phyloP scores from a whole-genome alignment of 2,113 vertebrate species.

The Elephantulus edwardii region DNA sequence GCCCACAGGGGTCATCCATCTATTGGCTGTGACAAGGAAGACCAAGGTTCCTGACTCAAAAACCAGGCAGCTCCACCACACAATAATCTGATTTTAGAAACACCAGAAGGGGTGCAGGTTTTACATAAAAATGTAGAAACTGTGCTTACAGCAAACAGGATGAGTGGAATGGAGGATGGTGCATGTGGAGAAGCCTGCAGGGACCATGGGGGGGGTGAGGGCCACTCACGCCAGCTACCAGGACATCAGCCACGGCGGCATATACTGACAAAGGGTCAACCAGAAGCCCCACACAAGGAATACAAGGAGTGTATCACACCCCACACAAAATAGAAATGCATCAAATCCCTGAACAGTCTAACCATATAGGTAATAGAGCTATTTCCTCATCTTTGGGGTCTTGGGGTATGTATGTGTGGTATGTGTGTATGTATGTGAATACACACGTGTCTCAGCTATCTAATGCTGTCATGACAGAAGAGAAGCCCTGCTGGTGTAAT shows the following conservation, averaged over 20 bases:
- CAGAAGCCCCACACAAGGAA: not conserved
- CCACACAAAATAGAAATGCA: not conserved
- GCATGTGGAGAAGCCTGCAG: not conserved
- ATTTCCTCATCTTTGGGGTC: too few species aligned
- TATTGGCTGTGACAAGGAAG: not conserved
- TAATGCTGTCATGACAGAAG: too few species aligned
- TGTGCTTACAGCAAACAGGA: not conserved
- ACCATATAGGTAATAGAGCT: too few species aligned
- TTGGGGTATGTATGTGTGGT: too few species aligned
- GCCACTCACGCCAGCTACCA: not conserved
- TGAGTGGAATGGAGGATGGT: not conserved
- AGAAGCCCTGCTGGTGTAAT: too few species aligned
- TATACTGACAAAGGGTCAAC: too few species aligned
- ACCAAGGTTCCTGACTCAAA: accelerated
- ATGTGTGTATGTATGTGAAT: too few species aligned
- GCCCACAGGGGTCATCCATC: accelerated
- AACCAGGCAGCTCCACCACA: not conserved
- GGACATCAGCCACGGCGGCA: not conserved
- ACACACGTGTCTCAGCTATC: too few species aligned
- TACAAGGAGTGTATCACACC: not conserved
- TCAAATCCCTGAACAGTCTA: not conserved
- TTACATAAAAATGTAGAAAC: not conserved
- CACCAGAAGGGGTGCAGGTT: not conserved
- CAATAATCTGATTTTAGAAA: not conserved
- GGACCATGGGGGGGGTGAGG: not conserved